Base-by-base conservation (phyloP, 2,888 invertebrate species). In the Acronicta alni region DNA sequence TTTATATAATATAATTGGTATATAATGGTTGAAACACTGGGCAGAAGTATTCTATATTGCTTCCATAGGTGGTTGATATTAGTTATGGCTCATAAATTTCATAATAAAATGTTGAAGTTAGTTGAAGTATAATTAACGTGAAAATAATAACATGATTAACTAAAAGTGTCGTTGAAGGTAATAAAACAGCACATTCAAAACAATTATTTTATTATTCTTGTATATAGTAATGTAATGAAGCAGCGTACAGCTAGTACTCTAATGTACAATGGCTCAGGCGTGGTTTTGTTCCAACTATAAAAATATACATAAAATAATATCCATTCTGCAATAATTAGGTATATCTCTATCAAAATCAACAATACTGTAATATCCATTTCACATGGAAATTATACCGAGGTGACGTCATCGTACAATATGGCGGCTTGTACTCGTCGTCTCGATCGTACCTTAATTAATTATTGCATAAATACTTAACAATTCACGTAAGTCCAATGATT, bases 151-250 rank as follows among this genome's bases (percentile, higher is more conserved):
- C 2, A 30, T 44, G 8, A 57, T 32, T 26, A 45, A 52, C 46
- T 66, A 5, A 26, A 14, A 35, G 12, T n/a, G 2, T 43, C 9
- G 30, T 57, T 44, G 43, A 46, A 54, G 17, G 12, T 32, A 88
- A 84, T 84, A 75, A 91, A 87, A 88, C 77, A 61, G 70, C 52
- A 72, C 59, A 57, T 83, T 91, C 84, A 89, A 93, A 93, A 93
- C 93, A 93, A 93, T 92, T 91, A 91, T 89, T 90, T 92, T 89
- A 89, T 90, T 91, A 88, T 89, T 91, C 82, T 89, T 90, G 90
- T 92, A 89, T 90, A 89, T 90, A 87, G 86, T 90, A 88, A 89
- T 90, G 87, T 87, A 87, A 88, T 90, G 90, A 92, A 92, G 92
- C 92, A 80, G 88, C 87, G 85, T 89, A 91, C 88, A 88, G 74